A percentile compares a stretch with the other conserved stretches of the same genome.
phyloP scores from a whole-genome alignment of 2,113 vertebrate species.

The Trinectes maculatus region DNA sequence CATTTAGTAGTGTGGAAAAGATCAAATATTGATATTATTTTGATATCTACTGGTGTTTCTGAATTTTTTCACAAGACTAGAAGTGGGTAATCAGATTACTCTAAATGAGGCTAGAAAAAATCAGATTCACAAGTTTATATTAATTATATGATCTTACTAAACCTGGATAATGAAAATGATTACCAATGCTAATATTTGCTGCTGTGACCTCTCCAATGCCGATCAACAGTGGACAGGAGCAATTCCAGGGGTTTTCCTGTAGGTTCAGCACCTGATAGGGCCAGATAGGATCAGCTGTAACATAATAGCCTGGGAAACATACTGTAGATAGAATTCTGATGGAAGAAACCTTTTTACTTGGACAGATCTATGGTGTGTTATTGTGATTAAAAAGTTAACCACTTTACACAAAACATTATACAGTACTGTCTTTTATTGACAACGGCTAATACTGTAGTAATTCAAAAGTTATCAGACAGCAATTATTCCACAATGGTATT shows the following conservation, averaged over 20 bases:
- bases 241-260: conserved; percentile 87
- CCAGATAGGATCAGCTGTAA: not conserved
- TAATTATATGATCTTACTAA: not conserved
- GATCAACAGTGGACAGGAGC: conserved; percentile 81
- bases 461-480: not conserved
- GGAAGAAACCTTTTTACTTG: not conserved
- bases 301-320: not conserved
- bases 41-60: too few species aligned
- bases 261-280: conserved; percentile 76
- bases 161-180: conserved; percentile 21
- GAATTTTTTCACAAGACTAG: not conserved
- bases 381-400: not conserved
- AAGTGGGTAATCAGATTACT: not conserved
- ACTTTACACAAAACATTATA: not conserved
- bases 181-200: conserved; percentile 79
- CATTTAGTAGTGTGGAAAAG: too few species aligned
- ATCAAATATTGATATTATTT: too few species aligned
- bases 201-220: conserved; percentile 72
- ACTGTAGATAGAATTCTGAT: not conserved
- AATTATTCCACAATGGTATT: not conserved
- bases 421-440: not conserved
- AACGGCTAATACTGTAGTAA: not conserved
- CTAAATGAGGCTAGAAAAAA: not conserved
- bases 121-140: not conserved
- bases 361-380: not conserved